phyloP scores from a whole-genome alignment of 2,888 invertebrate species.

The Perizoma affinitatum region DNA sequence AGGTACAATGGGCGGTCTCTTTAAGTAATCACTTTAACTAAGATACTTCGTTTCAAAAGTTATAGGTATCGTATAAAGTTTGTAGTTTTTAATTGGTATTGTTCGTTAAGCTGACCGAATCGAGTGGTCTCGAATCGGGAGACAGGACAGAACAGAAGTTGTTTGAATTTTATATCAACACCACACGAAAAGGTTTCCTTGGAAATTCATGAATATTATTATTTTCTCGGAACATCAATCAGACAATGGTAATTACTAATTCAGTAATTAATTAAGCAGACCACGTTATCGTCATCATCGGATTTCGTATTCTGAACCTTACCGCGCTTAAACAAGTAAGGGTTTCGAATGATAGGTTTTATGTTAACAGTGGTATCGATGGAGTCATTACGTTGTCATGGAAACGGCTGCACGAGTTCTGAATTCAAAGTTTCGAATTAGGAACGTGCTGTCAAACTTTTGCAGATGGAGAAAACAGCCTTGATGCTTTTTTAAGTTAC shows the following conservation, averaged over 20 bases:
- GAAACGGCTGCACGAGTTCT: constrained; percentile 52
- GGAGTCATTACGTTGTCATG: constrained; percentile 49
- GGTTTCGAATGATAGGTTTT: not conserved
- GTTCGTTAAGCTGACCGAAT: not conserved
- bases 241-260: constrained; percentile 25
- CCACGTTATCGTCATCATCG: not conserved
- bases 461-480: constrained; percentile 4
- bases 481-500: constrained; percentile 38
- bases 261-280: constrained; percentile 29
- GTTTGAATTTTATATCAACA: constrained; percentile 9
- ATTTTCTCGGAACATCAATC: constrained; percentile 21
- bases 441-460: constrained; percentile 50
- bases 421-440: constrained; percentile 55
- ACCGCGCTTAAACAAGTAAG: not conserved
- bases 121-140: not conserved
- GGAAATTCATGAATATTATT: constrained; percentile 27
- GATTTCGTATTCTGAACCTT: constrained; percentile 9
- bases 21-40: too few species aligned
- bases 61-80: too few species aligned
- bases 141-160: not conserved
- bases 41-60: too few species aligned
- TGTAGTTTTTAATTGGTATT: too few species aligned
- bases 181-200: constrained; percentile 6
- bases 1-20: too few species aligned
- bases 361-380: constrained; percentile 19